phyloP scores from a whole-genome alignment of 2,113 vertebrate species.

The Myotis brandtii region DNA sequence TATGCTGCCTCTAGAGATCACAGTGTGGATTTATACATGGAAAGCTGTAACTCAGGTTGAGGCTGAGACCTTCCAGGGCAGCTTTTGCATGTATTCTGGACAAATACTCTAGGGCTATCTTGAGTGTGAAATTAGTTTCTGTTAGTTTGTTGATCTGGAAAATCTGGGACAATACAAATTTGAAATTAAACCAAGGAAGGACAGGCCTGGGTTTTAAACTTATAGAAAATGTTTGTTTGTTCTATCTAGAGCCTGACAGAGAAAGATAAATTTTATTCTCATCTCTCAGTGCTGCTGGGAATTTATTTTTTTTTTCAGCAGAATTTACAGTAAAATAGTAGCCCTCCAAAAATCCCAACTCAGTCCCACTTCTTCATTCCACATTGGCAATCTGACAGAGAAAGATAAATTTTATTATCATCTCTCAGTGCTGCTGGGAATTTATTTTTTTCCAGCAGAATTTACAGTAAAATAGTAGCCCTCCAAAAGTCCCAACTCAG shows the following conservation, averaged over 20 bases:
- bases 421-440: neutral
- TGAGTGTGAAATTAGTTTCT: neutral
- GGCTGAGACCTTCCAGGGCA: neutral
- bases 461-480: neutral
- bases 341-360: neutral
- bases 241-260: neutral
- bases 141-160: neutral
- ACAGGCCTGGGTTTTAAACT: neutral
- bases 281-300: neutral
- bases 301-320: neutral
- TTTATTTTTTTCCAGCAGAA: slow-evolving; percentile 13
- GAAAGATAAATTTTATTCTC: neutral
- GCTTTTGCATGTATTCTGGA: neutral
- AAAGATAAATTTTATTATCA: neutral
- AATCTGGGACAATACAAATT: neutral
- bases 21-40: neutral
- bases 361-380: neutral
- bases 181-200: neutral
- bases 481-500: neutral
- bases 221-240: neutral
- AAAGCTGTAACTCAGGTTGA: neutral
- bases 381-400: neutral
- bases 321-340: neutral
- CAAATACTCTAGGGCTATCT: neutral
- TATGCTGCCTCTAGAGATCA: neutral